Conservation (phyloP, 2,797 vertebrate species). For the Ataeniobius toweri region DNA sequence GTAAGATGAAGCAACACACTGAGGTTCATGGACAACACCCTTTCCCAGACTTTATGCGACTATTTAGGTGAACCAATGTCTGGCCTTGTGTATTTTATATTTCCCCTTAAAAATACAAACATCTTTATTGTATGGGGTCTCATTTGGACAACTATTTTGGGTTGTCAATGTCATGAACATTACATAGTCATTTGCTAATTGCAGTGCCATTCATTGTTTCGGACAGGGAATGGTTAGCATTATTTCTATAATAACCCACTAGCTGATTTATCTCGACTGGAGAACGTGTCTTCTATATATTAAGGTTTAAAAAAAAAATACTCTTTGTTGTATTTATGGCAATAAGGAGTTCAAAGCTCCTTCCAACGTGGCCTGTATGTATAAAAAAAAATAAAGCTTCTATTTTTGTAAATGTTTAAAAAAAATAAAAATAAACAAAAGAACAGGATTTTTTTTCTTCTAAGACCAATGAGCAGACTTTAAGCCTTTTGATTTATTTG, state of each 20-base stretch:
- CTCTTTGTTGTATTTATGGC: too few species aligned
- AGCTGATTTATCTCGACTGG: neutral
- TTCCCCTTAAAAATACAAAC: neutral
- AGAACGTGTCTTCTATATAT: neutral
- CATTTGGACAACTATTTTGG: neutral
- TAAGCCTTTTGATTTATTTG: constrained; percentile 16
- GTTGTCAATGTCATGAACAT: neutral
- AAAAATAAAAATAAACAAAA: neutral
- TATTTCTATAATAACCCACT: neutral
- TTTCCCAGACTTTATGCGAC: constrained; percentile 64
- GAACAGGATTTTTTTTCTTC: neutral
- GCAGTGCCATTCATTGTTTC: neutral
- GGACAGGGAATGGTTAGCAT: too few species aligned
- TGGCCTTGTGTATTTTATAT: constrained; percentile 17
- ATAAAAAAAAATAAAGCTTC: neutral
- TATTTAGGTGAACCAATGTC: constrained; percentile 54
- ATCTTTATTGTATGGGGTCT: neutral
- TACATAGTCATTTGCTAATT: neutral
- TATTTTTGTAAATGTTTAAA: neutral
- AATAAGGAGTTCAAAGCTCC: neutral
- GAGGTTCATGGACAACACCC: constrained; percentile 76
- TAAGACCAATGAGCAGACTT: neutral
- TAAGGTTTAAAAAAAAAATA: too few species aligned
- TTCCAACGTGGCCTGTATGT: neutral
- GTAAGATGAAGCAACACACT: constrained; percentile 59